Percentiles rank a stretch among this genome's conserved stretches.
Conservation (phyloP, 2,888 invertebrate species). For the Apeira syringaria region DNA sequence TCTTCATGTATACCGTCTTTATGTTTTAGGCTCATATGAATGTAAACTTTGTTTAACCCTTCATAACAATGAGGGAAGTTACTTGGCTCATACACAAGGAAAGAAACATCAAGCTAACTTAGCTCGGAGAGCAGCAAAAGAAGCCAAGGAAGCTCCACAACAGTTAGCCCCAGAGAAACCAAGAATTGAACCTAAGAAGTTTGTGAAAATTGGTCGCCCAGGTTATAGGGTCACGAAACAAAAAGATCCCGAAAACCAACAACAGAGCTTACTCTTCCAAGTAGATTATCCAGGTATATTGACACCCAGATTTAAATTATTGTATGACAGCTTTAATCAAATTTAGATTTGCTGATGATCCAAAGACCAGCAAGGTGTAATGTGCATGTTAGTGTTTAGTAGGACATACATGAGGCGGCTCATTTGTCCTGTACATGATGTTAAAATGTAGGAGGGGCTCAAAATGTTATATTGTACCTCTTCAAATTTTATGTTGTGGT, state of each 20-base stretch:
- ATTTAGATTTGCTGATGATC: no score
- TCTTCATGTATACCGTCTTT: background rate
- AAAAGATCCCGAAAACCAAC: constrained; percentile 96
- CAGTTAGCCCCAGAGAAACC: constrained; percentile 97
- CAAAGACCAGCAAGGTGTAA: no score
- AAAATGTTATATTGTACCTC: no score
- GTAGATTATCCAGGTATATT: constrained; percentile 92
- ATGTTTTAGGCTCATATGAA: constrained; percentile 93
- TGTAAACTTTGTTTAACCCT: constrained; percentile 99
- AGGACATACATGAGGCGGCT: no score
- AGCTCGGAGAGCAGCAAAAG: constrained; percentile 98
- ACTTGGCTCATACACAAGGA: constrained; percentile 99
- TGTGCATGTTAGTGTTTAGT: no score
- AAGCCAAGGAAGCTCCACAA: constrained; percentile 98
- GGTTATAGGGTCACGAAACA: constrained; percentile 99
- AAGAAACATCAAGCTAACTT: constrained; percentile 99
- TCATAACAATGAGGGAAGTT: constrained; percentile 99
- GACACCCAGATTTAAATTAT: background rate
- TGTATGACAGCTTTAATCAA: no score
- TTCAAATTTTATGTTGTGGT: no score
- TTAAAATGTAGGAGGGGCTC: no score
- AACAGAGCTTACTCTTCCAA: constrained; percentile 98
- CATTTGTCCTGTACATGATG: no score
- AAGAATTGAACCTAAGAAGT: constrained; percentile 98
- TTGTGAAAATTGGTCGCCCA: constrained; percentile 99